Evolutionary conservation across 2,888 invertebrate genomes (phyloP).

Genomic region (Acrocera orbiculus): DNA sequence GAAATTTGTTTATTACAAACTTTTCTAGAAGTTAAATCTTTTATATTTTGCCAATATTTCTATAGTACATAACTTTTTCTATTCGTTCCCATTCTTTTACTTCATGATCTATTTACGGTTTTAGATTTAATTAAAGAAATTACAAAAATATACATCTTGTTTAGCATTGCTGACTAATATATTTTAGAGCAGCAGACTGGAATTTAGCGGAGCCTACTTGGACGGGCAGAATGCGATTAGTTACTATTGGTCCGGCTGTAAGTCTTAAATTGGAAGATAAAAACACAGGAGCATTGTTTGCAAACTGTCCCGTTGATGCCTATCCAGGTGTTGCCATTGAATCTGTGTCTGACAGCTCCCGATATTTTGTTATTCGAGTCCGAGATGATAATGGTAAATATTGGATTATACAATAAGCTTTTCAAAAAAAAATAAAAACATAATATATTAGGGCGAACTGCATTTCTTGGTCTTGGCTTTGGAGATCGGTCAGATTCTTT

Average conservation of each 20-base stretch:
- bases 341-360: conserved; percentile 89
- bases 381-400: conserved; percentile 75
- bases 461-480: conserved; percentile 95
- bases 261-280: conserved; percentile 93
- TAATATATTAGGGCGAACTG: conserved; percentile 45
- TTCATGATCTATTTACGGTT: not conserved
- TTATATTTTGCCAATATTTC: too few relatives aligned
- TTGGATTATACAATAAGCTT: too few relatives aligned
- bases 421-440: not conserved
- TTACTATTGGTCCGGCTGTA: conserved; percentile 72
- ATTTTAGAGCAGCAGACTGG: conserved; percentile 93
- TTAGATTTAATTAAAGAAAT: not conserved
- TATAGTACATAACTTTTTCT: too few relatives aligned
- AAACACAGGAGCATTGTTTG: conserved; percentile 80
- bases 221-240: conserved; percentile 89
- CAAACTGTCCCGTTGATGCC: conserved; percentile 87
- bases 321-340: conserved; percentile 93
- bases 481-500: conserved; percentile 96
- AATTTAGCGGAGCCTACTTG: conserved; percentile 95
- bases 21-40: too few relatives aligned
- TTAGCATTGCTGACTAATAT: conserved; percentile 6
- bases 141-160: not conserved
- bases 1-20: too few relatives aligned
- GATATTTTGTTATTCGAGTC: conserved; percentile 91
- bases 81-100: conserved; percentile 10